Percentiles rank a stretch among this genome's conserved stretches.
Conservation (phyloP, 1,140 invertebrate genomes). For the Drosophila funebris region DNA sequence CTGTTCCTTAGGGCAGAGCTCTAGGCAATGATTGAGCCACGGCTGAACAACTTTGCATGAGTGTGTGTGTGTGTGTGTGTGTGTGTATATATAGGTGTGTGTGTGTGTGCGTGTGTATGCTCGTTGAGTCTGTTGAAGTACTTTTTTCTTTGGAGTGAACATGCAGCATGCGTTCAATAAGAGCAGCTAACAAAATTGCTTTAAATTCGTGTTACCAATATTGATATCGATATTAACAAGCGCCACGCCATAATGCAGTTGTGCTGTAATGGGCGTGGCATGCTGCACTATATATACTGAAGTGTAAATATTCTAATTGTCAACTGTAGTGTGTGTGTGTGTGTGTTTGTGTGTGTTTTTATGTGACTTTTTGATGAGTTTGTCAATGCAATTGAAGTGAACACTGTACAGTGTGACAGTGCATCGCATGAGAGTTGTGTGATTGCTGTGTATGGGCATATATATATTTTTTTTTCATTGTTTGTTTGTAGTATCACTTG, state of each 20-base stretch:
- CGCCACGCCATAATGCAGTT: slow-evolving; percentile 19
- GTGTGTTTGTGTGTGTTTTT: slow-evolving; percentile 22
- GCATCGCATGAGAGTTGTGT: slow-evolving; percentile 25
- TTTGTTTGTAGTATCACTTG: background rate
- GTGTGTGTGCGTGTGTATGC: slow-evolving; percentile 11
- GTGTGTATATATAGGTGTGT: slow-evolving; percentile 12
- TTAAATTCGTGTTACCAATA: slow-evolving; percentile 30
- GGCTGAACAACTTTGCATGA: slow-evolving; percentile 26
- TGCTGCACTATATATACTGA: slow-evolving; percentile 19
- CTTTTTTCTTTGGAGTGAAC: slow-evolving; percentile 22
- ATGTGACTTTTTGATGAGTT: slow-evolving; percentile 10
- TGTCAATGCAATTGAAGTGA: slow-evolving; percentile 24
- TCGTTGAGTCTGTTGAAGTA: background rate
- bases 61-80: slow-evolving; percentile 5
- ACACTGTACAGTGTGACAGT: slow-evolving; percentile 44
- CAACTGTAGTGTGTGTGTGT: slow-evolving; percentile 10
- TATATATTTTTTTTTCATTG: background rate
- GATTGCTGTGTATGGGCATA: slow-evolving; percentile 27
- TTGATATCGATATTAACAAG: slow-evolving; percentile 33
- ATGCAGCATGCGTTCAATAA: slow-evolving; percentile 65
- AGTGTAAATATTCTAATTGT: slow-evolving; percentile 1
- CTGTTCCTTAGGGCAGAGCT: background rate
- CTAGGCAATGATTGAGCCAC: slow-evolving; percentile 3
- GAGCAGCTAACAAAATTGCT: slow-evolving; percentile 33
- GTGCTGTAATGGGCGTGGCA: slow-evolving; percentile 19